These are phyloP conservation scores for Scolopax bukidnonensis DNA, from an alignment of 2,797 vertebrate species.

Conservation along the genomic window DNA sequence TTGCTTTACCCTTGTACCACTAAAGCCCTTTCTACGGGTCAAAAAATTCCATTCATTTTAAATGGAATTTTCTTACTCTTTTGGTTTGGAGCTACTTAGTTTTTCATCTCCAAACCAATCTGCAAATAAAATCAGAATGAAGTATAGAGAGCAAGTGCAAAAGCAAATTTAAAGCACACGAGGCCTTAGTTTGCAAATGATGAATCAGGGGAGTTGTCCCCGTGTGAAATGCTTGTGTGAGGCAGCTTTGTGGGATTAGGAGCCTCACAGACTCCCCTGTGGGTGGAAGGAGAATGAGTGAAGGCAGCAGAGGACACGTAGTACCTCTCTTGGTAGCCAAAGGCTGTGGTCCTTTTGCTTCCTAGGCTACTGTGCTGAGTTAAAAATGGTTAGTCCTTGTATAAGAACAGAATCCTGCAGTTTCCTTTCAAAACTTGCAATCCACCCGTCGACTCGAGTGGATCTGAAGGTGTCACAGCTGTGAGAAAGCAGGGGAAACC, in stretches of 20 bases:
- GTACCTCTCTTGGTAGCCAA: neutral
- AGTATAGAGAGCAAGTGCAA: neutral
- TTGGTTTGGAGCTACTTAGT: neutral
- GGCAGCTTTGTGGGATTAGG: neutral
- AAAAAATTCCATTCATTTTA: neutral
- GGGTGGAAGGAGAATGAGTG: neutral
- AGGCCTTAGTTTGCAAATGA: neutral
- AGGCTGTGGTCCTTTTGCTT: neutral
- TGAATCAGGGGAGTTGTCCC: fast-evolving
- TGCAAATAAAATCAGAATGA: neutral
- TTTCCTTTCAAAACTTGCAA: neutral
- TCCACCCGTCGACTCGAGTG: neutral
- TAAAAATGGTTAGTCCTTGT: neutral
- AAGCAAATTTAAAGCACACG: neutral
- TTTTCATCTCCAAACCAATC: neutral
- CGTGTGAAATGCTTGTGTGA: neutral
- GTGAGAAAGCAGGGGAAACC: neutral
- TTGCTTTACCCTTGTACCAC: neutral
- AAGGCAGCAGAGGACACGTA: neutral
- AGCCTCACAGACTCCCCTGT: neutral
- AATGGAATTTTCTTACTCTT: neutral
- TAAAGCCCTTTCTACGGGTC: neutral
- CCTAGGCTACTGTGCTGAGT: neutral
- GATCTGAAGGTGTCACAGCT: neutral
- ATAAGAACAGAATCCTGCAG: neutral